These are phyloP conservation scores for Donacobius atricapilla DNA, from an alignment of 2,113 vertebrate species.

Conservation along the genomic window DNA sequence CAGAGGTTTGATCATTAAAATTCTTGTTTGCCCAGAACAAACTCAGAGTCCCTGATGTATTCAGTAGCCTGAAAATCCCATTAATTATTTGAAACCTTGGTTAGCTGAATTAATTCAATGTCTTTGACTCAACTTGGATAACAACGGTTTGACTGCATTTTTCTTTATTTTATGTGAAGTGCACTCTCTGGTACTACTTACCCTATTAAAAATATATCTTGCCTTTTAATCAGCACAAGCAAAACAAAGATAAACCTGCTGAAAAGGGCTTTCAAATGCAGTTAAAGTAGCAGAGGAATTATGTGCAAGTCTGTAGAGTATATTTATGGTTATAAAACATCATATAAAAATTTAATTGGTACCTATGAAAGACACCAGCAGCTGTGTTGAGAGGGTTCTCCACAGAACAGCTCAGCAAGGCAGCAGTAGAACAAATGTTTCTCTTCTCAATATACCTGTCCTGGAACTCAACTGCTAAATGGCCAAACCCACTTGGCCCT, in stretches of 20 bases:
- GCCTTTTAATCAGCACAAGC: slow-evolving; percentile 55
- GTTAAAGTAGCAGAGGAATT: slow-evolving; percentile 46
- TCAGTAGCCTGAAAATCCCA: slow-evolving; percentile 15
- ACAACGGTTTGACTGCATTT: slow-evolving; percentile 39
- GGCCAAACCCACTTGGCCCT: background rate
- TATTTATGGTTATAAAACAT: slow-evolving; percentile 52
- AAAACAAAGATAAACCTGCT: slow-evolving; percentile 54
- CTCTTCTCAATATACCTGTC: background rate
- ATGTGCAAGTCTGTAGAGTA: slow-evolving; percentile 30
- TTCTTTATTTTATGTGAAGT: slow-evolving; percentile 16
- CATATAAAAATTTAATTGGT: slow-evolving; percentile 56
- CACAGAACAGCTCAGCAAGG: background rate
- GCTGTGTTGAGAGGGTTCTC: slow-evolving; percentile 15
- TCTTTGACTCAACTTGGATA: slow-evolving; percentile 19
- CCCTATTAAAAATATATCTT: slow-evolving; percentile 59
- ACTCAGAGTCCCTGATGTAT: background rate
- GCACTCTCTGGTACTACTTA: slow-evolving; percentile 31
- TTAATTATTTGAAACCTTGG: slow-evolving; percentile 20
- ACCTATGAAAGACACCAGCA: slow-evolving; percentile 22
- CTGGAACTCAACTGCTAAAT: background rate
- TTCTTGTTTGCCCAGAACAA: background rate
- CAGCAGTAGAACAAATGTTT: slow-evolving; percentile 6
- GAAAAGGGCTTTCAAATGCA: slow-evolving; percentile 32
- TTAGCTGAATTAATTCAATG: slow-evolving; percentile 34
- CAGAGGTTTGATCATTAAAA: background rate